Percentiles rank a stretch among this genome's conserved stretches.
Conservation (phyloP, 2,113 vertebrate species). For the Serilophus lunatus region DNA sequence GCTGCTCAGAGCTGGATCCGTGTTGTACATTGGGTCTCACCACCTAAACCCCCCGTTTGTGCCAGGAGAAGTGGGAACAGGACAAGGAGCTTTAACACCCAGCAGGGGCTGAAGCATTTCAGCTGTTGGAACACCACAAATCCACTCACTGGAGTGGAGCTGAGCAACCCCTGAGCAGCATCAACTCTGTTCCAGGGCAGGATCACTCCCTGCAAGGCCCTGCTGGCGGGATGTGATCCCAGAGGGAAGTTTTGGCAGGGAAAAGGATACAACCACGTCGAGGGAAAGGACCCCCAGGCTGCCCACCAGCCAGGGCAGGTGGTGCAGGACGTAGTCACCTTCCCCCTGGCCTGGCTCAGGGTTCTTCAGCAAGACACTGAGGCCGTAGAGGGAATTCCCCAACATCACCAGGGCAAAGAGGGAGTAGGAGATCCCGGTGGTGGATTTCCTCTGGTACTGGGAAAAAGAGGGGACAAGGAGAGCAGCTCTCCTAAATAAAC, state of each 20-base stretch:
- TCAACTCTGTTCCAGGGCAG: fast-evolving
- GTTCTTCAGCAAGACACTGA: conserved; percentile 90
- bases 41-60: neutral
- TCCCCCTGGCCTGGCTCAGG: conserved; percentile 78
- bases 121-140: neutral
- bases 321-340: conserved; percentile 84
- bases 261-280: conserved; percentile 84
- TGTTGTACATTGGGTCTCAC: fast-evolving
- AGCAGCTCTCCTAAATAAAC: neutral
- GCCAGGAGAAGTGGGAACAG: neutral
- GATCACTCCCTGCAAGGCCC: neutral
- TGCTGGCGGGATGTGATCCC: fast-evolving
- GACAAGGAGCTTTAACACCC: neutral
- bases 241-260: fast-evolving
- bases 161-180: neutral
- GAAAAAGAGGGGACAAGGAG: neutral
- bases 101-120: neutral
- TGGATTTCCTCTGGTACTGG: conserved; percentile 87
- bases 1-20: neutral
- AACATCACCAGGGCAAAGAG: conserved; percentile 92
- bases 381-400: conserved; percentile 87
- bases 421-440: conserved; percentile 85
- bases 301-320: conserved; percentile 94
- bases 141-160: fast-evolving
- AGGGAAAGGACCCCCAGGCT: conserved; percentile 90